These are phyloP conservation scores for Carassius gibelio DNA, from an alignment of 2,113 vertebrate genomes.

Conservation along the genomic window DNA sequence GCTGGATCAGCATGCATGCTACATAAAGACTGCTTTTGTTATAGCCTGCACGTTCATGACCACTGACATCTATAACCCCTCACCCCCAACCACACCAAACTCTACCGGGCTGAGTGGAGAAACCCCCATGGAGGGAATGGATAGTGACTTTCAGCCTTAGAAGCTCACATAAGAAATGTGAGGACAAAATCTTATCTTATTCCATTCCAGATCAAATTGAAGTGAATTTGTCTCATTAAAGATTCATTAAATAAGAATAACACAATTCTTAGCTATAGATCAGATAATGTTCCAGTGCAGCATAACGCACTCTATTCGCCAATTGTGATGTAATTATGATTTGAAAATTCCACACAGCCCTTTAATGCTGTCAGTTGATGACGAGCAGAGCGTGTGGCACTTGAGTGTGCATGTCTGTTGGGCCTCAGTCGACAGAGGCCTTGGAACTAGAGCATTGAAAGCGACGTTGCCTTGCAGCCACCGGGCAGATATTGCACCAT, in stretches of 20 bases:
- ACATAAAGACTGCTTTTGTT: conserved; percentile 80
- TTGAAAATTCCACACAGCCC: background rate
- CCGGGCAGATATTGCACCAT: conserved; percentile 51
- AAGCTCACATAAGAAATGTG: background rate
- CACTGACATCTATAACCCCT: conserved; percentile 75
- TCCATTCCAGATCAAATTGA: conserved; percentile 18
- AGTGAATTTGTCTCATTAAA: conserved; percentile 12
- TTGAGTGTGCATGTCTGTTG: background rate
- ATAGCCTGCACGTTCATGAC: conserved; percentile 75
- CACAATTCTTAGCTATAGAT: conserved; percentile 1
- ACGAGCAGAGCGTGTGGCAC: background rate
- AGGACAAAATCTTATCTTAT: conserved; percentile 4
- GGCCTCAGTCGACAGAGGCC: background rate
- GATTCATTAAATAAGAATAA: conserved; percentile 5
- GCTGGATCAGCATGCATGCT: conserved; percentile 79
- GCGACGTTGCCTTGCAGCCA: conserved; percentile 32
- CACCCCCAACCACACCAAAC: conserved; percentile 48
- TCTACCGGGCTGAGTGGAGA: conserved; percentile 41
- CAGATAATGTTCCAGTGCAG: background rate
- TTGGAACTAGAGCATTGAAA: conserved; percentile 12
- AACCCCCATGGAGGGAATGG: background rate
- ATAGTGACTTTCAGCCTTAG: background rate
- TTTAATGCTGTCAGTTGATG: conserved; percentile 1
- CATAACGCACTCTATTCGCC: background rate
- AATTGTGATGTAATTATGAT: background rate